A percentile compares a stretch with the other conserved stretches of the same genome.
These are phyloP conservation scores for Eidolon dupreanum DNA, from an alignment of 2,797 vertebrate species.

Conservation along the genomic window DNA sequence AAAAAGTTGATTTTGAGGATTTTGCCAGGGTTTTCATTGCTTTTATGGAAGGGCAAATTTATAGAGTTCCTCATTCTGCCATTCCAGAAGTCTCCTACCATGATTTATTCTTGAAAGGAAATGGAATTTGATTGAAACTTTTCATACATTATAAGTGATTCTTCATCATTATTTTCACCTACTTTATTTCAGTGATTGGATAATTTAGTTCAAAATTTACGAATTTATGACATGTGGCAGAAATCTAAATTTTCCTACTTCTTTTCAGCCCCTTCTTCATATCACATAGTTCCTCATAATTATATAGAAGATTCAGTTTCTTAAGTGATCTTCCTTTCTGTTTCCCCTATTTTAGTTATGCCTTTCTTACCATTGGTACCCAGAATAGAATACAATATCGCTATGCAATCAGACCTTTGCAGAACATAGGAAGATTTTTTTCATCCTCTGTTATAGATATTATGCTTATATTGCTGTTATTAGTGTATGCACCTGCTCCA, in stretches of 20 bases:
- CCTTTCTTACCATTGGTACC: not conserved
- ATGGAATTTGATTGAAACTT: not conserved
- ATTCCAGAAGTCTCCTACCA: not conserved
- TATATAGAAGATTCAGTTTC: not conserved
- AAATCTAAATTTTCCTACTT: constrained; percentile 2
- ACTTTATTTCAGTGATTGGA: not conserved
- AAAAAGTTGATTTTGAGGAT: not conserved
- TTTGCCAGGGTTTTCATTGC: not conserved
- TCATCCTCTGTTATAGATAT: not conserved
- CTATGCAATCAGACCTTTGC: not conserved
- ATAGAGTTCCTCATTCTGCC: not conserved
- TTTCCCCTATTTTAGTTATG: not conserved
- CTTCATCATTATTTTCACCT: not conserved
- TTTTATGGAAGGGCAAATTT: not conserved
- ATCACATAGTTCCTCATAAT: not conserved
- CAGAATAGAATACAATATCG: not conserved
- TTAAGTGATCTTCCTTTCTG: not conserved
- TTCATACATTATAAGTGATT: not conserved
- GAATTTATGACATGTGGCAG: not conserved
- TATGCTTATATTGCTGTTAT: not conserved
- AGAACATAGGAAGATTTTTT: not conserved
- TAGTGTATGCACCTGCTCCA: not conserved
- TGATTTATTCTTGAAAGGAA: constrained; percentile 30
- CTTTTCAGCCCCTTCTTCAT: not conserved
- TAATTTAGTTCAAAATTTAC: not conserved